Conservation (phyloP, 2,113 vertebrate genomes). For the Zeus faber region DNA sequence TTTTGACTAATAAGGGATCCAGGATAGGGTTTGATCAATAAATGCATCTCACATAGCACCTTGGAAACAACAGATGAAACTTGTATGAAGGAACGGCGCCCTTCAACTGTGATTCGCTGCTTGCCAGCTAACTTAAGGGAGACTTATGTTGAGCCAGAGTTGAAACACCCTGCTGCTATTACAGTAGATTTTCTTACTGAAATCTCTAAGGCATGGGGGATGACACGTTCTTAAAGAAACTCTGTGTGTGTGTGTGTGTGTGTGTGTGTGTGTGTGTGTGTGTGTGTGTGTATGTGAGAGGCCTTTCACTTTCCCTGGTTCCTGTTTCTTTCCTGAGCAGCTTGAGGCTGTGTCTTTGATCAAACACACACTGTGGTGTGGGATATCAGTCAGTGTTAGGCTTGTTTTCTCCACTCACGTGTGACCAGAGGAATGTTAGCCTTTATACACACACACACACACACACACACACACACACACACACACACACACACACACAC, state of each 20-base stretch:
- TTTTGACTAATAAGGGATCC: no score
- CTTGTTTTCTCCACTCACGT: conserved; percentile 12
- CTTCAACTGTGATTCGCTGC: no score
- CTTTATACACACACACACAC: conserved; percentile 22
- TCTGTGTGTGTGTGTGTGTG: background rate
- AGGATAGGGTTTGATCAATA: no score
- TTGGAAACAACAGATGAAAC: background rate
- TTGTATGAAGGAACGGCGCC: no score
- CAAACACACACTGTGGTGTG: conserved; percentile 24
- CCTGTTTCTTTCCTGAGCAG: conserved; percentile 2
- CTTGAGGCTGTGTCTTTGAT: conserved; percentile 5
- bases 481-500: conserved; percentile 2
- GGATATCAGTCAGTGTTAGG: conserved; percentile 10
- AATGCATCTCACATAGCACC: background rate
- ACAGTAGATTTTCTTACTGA: background rate
- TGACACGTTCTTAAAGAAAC: conserved; percentile 8
- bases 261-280: background rate
- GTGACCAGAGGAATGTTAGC: conserved; percentile 24
- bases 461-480: background rate
- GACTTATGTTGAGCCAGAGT: conserved; percentile 16
- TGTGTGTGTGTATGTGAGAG: no score
- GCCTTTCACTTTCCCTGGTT: background rate
- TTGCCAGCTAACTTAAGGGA: no score
- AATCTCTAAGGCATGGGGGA: conserved; percentile 3
- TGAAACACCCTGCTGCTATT: background rate